Percentiles rank a stretch among this genome's conserved stretches.
phyloP scores from a whole-genome alignment of 2,888 invertebrate genomes.

The Apamea crenata region DNA sequence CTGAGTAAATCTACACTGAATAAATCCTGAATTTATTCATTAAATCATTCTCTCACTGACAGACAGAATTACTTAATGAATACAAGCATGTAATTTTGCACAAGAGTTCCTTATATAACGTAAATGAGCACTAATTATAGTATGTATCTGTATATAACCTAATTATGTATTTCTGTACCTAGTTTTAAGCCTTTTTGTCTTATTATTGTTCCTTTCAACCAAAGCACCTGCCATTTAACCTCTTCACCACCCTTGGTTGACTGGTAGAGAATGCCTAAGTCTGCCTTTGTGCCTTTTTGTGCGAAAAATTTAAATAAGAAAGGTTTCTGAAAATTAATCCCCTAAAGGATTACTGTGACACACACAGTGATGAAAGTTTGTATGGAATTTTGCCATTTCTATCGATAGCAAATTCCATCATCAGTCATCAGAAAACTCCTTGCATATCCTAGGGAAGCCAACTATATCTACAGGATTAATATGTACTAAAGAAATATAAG shows the following conservation, averaged over 20 bases:
- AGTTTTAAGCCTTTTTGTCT: no score
- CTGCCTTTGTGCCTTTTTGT: no score
- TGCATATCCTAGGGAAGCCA: not conserved
- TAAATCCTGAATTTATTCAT: not conserved
- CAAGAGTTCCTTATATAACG: not conserved
- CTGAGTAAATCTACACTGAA: not conserved
- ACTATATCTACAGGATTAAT: conserved; percentile 5
- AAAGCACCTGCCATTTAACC: no score
- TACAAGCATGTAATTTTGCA: not conserved
- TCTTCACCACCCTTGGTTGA: no score
- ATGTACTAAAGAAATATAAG: conserved; percentile 23
- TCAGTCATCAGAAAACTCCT: not conserved
- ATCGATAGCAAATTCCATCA: not conserved
- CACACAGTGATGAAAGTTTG: no score
- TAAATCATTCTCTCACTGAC: not conserved
- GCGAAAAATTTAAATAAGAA: no score
- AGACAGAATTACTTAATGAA: not conserved
- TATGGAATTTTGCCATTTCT: not conserved
- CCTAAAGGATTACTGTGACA: not conserved
- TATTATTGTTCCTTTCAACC: no score
- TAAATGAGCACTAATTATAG: not conserved
- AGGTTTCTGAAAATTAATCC: not conserved
- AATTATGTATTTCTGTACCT: no score
- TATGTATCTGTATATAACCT: no score
- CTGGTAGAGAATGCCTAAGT: no score